A percentile compares a stretch with the other conserved stretches of the same genome.
These are phyloP conservation scores for Macaca nemestrina DNA, from an alignment of 2,113 vertebrate genomes.

Conservation along the genomic window DNA sequence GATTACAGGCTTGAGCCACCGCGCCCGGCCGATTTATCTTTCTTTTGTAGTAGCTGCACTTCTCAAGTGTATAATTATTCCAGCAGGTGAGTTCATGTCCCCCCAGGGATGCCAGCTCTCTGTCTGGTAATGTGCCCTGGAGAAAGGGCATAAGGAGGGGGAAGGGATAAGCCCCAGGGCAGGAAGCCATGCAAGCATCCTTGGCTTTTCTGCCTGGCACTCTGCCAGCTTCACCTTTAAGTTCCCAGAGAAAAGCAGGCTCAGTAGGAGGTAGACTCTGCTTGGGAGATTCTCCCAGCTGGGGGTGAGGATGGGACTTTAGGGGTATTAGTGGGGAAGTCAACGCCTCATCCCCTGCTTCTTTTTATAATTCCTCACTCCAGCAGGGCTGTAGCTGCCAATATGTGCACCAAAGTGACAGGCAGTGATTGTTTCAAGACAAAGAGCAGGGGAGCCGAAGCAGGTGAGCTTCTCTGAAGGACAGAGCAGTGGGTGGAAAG, in stretches of 20 bases:
- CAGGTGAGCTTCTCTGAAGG: background rate
- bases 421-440: background rate
- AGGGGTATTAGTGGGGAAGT: rapidly evolving
- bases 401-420: too few relatives aligned
- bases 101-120: background rate
- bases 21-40: background rate
- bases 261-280: background rate
- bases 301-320: too few relatives aligned
- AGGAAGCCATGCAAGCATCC: background rate
- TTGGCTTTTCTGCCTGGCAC: background rate
- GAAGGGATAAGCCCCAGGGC: background rate
- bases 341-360: background rate
- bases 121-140: background rate
- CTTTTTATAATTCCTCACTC: background rate
- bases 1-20: too few relatives aligned
- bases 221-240: background rate
- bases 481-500: background rate
- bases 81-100: background rate
- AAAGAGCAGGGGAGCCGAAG: background rate
- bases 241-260: background rate
- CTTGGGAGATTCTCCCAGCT: background rate
- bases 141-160: background rate
- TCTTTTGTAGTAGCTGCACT: background rate
- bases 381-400: background rate
- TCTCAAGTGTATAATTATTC: background rate